phyloP scores from a whole-genome alignment of 2,113 vertebrate genomes.

The Nesogale talazaci region DNA sequence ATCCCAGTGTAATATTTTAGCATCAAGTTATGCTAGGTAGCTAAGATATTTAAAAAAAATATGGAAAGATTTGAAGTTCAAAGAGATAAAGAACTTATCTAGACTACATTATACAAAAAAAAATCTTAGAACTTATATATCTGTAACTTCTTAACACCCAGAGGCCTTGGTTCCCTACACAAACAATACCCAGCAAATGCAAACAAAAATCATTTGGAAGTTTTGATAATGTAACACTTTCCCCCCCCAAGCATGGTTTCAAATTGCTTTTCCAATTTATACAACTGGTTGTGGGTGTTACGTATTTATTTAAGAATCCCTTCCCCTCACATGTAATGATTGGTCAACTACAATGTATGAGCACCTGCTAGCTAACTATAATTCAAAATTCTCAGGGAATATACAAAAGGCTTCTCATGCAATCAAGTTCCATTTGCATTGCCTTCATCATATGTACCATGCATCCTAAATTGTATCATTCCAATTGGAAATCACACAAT shows the following conservation, averaged over 20 bases:
- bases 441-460: neutral
- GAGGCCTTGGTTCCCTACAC: conserved; percentile 8
- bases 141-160: neutral
- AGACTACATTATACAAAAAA: neutral
- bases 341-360: neutral
- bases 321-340: neutral
- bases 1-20: conserved; percentile 67
- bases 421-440: conserved; percentile 14
- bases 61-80: conserved; percentile 54
- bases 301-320: neutral
- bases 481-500: neutral
- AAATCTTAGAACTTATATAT: conserved; percentile 1
- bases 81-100: conserved; percentile 59
- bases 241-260: conserved; percentile 26
- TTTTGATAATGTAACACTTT: neutral
- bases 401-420: neutral
- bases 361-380: neutral
- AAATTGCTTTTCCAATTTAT: conserved; percentile 25
- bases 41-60: conserved; percentile 18
- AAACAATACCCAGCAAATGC: neutral
- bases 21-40: conserved; percentile 32
- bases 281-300: neutral
- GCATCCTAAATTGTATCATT: neutral
- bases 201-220: conserved; percentile 38
- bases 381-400: neutral